Conservation (phyloP, 1,140 invertebrate species). For the Drosophila melanogaster region Release_6_plus_ISO1_MT NT_033779.5:9226501-9227000, state of each 20-base stretch:
- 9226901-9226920: conserved; percentile 59
- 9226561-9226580: background rate
- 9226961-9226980: conserved; percentile 31
- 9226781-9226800: conserved; percentile 61
- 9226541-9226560: conserved; percentile 6
- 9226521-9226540: conserved; percentile 61
- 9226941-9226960: background rate
- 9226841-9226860: conserved; percentile 61
- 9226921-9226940: background rate
- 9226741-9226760: conserved; percentile 49
- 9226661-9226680: conserved; percentile 60
- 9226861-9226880: conserved; percentile 73
- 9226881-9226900: conserved; percentile 62
- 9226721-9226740: conserved; percentile 78
- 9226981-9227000: conserved; percentile 62
- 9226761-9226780: conserved; percentile 4
- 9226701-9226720: conserved; percentile 46
- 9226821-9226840: conserved; percentile 59
- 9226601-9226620: conserved; percentile 54
- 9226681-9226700: background rate
- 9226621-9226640: conserved; percentile 60
- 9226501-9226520: conserved; percentile 77
- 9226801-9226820: conserved; percentile 77
- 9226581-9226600: conserved; percentile 1
- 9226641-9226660: conserved; percentile 74